A percentile compares a stretch with the other conserved stretches of the same genome.
These are phyloP conservation scores for Drosophila fuyamai DNA, from an alignment of 1,140 invertebrate genomes.

Conservation along the genomic window DNA sequence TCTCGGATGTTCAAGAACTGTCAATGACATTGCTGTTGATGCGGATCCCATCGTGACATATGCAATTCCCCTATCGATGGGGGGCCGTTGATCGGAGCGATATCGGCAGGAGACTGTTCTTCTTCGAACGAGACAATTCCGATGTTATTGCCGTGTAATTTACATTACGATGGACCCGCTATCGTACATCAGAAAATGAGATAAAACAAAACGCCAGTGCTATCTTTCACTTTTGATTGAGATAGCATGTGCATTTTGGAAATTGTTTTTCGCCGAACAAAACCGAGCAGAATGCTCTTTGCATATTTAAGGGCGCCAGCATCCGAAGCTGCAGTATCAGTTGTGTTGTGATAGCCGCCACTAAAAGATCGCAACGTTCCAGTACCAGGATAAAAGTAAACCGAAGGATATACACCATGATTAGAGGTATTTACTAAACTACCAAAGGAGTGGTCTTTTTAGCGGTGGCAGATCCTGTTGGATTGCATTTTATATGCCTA, in stretches of 20 bases:
- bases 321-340: constrained; percentile 47
- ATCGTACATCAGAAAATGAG: constrained; percentile 57
- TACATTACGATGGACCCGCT: constrained; percentile 58
- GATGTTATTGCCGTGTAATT: constrained; percentile 77
- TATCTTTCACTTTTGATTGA: constrained; percentile 60
- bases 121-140: constrained; percentile 35
- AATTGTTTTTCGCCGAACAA: constrained; percentile 70
- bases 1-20: constrained; percentile 18
- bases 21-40: constrained; percentile 37
- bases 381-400: constrained; percentile 42
- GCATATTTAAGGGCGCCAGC: constrained; percentile 69
- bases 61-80: constrained; percentile 52
- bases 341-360: constrained; percentile 51
- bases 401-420: constrained; percentile 43
- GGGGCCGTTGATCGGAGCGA: constrained; percentile 25
- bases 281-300: constrained; percentile 47
- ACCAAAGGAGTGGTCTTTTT: no score
- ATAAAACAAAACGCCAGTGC: constrained; percentile 2
- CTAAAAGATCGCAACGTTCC: constrained; percentile 24
- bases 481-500: no score
- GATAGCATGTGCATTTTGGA: constrained; percentile 67
- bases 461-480: no score
- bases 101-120: constrained; percentile 14
- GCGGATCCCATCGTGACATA: constrained; percentile 21
- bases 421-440: constrained; percentile 35